These are phyloP conservation scores for Cacatua alba DNA, from an alignment of 2,113 vertebrate genomes.

Conservation along the genomic window DNA sequence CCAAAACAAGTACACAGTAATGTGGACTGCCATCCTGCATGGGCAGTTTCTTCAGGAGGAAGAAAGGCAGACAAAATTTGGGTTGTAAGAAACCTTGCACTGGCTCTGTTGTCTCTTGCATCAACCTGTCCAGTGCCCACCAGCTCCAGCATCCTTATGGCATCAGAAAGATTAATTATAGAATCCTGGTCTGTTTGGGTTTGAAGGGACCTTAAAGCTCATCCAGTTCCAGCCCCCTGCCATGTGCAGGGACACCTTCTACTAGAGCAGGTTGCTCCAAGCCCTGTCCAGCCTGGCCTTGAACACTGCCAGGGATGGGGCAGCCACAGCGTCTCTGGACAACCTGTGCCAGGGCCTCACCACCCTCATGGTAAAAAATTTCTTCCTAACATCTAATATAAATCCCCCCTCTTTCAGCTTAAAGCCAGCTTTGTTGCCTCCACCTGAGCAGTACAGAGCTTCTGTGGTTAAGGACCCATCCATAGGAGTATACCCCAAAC, in stretches of 20 bases:
- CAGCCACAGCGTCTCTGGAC: neutral
- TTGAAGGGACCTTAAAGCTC: neutral
- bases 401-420: neutral
- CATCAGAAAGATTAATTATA: neutral
- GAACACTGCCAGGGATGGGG: neutral
- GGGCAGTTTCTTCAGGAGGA: neutral
- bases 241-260: neutral
- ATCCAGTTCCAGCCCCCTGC: neutral
- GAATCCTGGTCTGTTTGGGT: neutral
- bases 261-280: neutral
- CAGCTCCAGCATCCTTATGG: too few species aligned
- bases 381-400: neutral
- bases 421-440: neutral
- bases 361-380: neutral
- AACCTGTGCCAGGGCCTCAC: neutral
- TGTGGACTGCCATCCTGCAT: neutral
- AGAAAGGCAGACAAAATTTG: neutral
- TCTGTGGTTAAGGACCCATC: neutral
- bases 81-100: neutral
- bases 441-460: neutral
- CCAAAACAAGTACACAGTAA: neutral
- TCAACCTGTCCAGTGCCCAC: neutral
- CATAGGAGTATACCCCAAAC: neutral
- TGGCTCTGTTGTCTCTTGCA: neutral
- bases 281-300: neutral